Base-by-base conservation (phyloP, 2,888 invertebrate species). In the Dascillus cervinus region DNA sequence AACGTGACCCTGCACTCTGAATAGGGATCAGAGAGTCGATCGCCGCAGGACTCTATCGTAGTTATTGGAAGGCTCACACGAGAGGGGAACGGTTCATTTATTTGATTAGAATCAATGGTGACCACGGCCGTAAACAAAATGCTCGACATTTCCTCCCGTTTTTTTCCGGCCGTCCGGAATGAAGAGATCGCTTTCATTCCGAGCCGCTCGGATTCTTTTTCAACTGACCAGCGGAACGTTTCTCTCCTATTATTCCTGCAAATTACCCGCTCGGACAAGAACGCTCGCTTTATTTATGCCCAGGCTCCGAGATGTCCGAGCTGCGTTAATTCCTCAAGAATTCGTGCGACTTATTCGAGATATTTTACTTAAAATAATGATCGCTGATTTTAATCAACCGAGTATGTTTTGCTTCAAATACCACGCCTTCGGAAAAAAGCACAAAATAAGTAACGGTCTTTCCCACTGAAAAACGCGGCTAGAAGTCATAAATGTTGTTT, bases 1-100 rank as follows among this genome's bases (percentile, higher is more conserved):
- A 43, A 46, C 48, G 48, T 48, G 48, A 48, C 46, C 44, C 43
- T 31, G 43, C 48, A 48, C 46, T 29, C 38, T 32, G 37, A 44
- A 41, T 30, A 31, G 39, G 43, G 48, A 48, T 48, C 41, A 48
- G n/a, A n/a, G n/a, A n/a, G 43, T 36, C 31, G 48, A 48, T 48
- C 40, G 43, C 43, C 46, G 34, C 37, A 29, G 46, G 46, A 41
- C 40, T 40, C 41, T 43, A 40, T 44, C 37, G n/a, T n/a, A 43
- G 34, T 37, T 44, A 42, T 40, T 36, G 44, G 25, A 31, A 30
- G n/a, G n/a, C n/a, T n/a, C n/a, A n/a, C n/a, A n/a, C n/a, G n/a
- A n/a, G 23, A 44, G 40, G 39, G 34, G 31, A 41, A 43, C n/a
- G n/a, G n/a, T 43, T 41, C 39, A 45, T 43, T 43, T 45, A 43